A percentile compares a stretch with the other conserved stretches of the same genome.
Conservation (phyloP, 2,113 vertebrate species). For the Orycteropus afer region DNA sequence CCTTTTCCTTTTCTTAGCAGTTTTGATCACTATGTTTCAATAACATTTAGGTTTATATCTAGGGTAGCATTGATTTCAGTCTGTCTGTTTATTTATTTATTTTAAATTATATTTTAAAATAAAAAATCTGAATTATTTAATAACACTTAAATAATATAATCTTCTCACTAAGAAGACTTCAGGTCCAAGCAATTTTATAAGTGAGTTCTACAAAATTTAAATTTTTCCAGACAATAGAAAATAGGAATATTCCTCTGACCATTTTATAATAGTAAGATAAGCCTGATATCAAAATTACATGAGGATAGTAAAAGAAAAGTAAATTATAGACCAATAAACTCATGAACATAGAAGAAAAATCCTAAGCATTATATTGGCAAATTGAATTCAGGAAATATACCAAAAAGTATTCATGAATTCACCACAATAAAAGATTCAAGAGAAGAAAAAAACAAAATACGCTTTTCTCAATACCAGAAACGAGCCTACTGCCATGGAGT, state of each 20-base stretch:
- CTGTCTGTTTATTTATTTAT: no score
- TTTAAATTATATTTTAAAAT: not conserved
- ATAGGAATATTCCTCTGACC: not conserved
- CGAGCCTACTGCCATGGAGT: no score
- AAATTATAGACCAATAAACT: not conserved
- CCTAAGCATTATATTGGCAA: not conserved
- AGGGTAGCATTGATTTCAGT: not conserved
- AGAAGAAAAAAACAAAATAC: not conserved
- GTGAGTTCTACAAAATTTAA: not conserved
- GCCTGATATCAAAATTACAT: not conserved
- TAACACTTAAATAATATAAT: not conserved
- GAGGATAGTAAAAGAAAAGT: not conserved
- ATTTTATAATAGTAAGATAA: not conserved
- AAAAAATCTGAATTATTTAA: not conserved
- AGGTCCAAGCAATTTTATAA: not conserved
- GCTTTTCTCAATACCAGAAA: no score
- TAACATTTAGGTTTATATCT: not conserved
- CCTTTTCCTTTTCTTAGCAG: not conserved
- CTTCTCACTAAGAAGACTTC: not conserved
- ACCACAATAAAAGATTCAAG: not conserved
- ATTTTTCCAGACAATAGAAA: not conserved
- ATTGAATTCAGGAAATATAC: not conserved
- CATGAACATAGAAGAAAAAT: not conserved
- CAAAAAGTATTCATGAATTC: not conserved
- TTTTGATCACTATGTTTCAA: not conserved